Percentiles rank a stretch among this genome's conserved stretches.
These are phyloP conservation scores for Periphyllus acericola DNA, from an alignment of 2,888 invertebrate genomes.

Conservation along the genomic window DNA sequence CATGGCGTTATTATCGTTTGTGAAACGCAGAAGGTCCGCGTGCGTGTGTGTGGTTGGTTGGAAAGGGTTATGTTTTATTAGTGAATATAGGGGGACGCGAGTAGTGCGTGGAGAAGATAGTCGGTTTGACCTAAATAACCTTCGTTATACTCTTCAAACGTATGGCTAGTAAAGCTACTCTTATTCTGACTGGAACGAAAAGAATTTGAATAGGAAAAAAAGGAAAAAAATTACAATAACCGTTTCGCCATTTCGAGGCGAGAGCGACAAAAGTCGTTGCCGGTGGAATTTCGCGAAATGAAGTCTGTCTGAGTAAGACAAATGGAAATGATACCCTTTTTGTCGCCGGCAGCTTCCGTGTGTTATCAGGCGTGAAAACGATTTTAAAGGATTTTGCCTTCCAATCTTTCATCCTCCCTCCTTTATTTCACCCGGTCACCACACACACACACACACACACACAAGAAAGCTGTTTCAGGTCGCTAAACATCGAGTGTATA, in stretches of 20 bases:
- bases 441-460: neutral
- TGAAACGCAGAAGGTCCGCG: too few species aligned
- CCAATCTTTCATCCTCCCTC: neutral
- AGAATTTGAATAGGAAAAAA: neutral
- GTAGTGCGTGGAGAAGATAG: neutral
- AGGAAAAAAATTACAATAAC: neutral
- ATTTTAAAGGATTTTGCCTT: constrained; percentile 47
- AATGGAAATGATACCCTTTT: constrained; percentile 55
- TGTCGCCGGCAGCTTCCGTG: constrained; percentile 21
- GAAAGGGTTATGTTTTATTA: neutral
- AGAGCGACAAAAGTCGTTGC: neutral
- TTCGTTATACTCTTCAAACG: too few species aligned
- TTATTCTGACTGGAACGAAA: neutral
- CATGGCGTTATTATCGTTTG: too few species aligned
- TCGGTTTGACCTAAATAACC: too few species aligned
- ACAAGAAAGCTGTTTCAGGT: constrained; percentile 39
- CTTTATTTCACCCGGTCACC: neutral
- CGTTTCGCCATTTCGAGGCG: neutral
- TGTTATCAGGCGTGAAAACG: constrained; percentile 60
- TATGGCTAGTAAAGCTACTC: neutral
- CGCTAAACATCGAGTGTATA: constrained; percentile 21
- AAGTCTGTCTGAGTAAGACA: constrained; percentile 43
- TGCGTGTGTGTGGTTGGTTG: too few species aligned
- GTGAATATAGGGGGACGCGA: neutral
- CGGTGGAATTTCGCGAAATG: constrained; percentile 1